These are phyloP conservation scores for Cynodonichthys magdalenae DNA, from an alignment of 2,797 vertebrate genomes.

Conservation along the genomic window DNA sequence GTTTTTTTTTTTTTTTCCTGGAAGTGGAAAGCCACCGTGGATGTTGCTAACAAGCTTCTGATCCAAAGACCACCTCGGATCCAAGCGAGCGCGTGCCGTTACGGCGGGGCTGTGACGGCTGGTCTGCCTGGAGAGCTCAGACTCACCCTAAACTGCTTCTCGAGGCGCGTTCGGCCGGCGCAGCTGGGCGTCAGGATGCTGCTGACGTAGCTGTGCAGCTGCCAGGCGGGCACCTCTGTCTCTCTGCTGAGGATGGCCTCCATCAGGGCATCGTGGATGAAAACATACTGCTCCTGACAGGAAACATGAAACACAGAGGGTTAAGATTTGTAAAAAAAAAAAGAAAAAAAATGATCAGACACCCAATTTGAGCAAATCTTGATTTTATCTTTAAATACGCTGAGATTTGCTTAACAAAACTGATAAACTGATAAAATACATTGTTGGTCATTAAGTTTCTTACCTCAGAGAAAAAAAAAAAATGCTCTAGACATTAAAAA, in stretches of 20 bases:
- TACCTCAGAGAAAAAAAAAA: no score
- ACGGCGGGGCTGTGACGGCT: slow-evolving; percentile 27
- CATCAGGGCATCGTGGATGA: slow-evolving; percentile 98
- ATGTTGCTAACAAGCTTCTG: slow-evolving; percentile 45
- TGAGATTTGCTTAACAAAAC: no score
- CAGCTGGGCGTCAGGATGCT: slow-evolving; percentile 91
- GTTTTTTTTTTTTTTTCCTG: slow-evolving; percentile 5
- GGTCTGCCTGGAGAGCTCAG: slow-evolving; percentile 18
- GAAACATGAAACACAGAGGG: not conserved
- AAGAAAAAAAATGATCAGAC: no score
- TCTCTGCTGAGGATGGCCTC: slow-evolving; percentile 95
- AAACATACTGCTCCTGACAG: slow-evolving; percentile 95
- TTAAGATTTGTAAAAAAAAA: not conserved
- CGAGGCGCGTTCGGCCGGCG: slow-evolving; percentile 89
- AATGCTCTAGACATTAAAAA: no score
- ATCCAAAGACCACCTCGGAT: slow-evolving; percentile 36
- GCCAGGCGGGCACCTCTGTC: slow-evolving; percentile 92
- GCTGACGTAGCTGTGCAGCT: slow-evolving; percentile 95
- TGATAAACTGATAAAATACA: no score
- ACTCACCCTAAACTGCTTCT: slow-evolving; percentile 96
- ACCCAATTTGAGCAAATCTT: no score
- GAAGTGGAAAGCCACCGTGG: slow-evolving; percentile 19
- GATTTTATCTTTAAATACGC: no score
- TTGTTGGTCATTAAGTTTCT: no score
- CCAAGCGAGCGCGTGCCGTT: slow-evolving; percentile 12